These are phyloP conservation scores for Leptogaster cylindrica DNA, from an alignment of 2,888 invertebrate species.

Conservation along the genomic window DNA sequence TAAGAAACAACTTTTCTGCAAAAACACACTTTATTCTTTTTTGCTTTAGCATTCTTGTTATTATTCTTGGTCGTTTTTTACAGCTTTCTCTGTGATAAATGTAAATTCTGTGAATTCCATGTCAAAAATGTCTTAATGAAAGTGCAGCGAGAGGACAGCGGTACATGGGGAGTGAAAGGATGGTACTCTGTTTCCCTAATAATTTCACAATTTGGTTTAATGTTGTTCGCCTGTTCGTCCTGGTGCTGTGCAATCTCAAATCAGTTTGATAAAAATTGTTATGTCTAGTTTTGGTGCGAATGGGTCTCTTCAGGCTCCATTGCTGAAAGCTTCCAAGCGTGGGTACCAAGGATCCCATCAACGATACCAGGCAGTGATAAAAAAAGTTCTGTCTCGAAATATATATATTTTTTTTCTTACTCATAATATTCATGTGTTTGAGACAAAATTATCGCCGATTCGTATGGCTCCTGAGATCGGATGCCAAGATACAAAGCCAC, in stretches of 20 bases:
- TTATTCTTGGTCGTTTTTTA: conserved; percentile 24
- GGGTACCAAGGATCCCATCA: too few species aligned
- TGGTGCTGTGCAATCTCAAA: too few species aligned
- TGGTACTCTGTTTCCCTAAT: too few species aligned
- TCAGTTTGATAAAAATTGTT: too few species aligned
- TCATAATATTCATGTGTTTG: conserved; percentile 27
- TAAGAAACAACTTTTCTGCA: conserved; percentile 32
- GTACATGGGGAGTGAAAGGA: too few species aligned
- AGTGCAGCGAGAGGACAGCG: conserved; percentile 8
- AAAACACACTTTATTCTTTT: conserved; percentile 27
- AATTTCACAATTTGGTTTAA: too few species aligned
- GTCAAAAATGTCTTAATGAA: conserved; percentile 11
- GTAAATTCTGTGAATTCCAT: conserved; percentile 32
- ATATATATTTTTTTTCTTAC: conserved; percentile 16
- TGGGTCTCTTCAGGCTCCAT: too few species aligned
- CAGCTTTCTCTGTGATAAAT: conserved; percentile 34
- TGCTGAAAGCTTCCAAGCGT: too few species aligned
- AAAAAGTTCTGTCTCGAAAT: conserved; percentile 2
- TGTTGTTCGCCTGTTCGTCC: too few species aligned
- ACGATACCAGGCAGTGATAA: conserved; percentile 24
- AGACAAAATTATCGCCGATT: conserved; percentile 34
- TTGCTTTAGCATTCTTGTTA: not conserved
- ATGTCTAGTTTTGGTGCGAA: too few species aligned
- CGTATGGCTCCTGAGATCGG: conserved; percentile 28
- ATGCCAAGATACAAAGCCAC: conserved; percentile 33